Evolutionary conservation across 2,888 invertebrate genomes (phyloP).

Genomic region (Rhimphoctona megacephalus): DNA sequence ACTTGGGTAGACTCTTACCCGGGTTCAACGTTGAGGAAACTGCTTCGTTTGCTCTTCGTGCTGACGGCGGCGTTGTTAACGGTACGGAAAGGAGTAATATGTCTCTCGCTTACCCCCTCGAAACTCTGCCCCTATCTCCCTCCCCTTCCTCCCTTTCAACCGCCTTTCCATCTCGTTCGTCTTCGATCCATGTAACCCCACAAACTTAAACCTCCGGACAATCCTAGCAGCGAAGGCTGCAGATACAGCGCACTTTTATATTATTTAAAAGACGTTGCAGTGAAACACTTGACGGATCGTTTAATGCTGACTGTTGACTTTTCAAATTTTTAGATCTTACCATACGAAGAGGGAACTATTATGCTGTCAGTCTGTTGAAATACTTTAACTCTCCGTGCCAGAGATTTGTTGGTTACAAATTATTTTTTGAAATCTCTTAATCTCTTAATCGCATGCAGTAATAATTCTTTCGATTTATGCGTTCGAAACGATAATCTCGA

Average conservation of each 20-base stretch:
- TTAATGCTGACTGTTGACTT: conserved; percentile 22
- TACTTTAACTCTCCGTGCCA: not conserved
- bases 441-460: too few relatives aligned
- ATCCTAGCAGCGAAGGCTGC: conserved; percentile 33
- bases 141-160: conserved; percentile 15
- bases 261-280: conserved; percentile 56
- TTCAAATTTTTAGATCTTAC: not conserved
- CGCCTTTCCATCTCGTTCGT: conserved; percentile 56
- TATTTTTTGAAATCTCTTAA: not conserved
- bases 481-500: too few relatives aligned
- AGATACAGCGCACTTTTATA: conserved; percentile 32
- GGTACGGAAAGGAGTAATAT: conserved; percentile 70
- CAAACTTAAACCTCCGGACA: conserved; percentile 48
- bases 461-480: too few relatives aligned
- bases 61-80: conserved; percentile 69
- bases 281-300: conserved; percentile 33
- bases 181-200: conserved; percentile 58
- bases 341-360: not conserved
- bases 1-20: conserved; percentile 56
- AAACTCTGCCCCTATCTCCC: conserved; percentile 39
- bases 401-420: not conserved
- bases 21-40: conserved; percentile 64
- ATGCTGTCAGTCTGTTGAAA: not conserved
- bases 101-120: conserved; percentile 59
- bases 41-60: conserved; percentile 70